Evolutionary conservation across 2,113 vertebrate species (phyloP).

Genomic region (Lampris incognitus): DNA sequence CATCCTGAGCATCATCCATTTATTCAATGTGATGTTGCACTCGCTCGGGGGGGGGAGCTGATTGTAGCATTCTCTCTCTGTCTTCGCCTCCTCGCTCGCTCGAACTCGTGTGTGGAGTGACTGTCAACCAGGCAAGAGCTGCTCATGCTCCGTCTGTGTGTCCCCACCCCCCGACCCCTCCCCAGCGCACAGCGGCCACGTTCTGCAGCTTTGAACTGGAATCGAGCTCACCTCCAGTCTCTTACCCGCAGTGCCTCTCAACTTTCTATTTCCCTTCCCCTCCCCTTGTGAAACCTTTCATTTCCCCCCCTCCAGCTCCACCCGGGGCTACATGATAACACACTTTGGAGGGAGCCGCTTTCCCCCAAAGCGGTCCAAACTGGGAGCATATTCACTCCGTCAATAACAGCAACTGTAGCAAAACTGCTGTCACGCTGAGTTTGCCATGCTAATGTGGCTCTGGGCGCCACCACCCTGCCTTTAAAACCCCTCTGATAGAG

Average conservation of each 20-base stretch:
- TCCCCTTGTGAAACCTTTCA: slow-evolving; percentile 38
- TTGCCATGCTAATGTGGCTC: slow-evolving; percentile 75
- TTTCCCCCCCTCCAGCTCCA: slow-evolving; percentile 58
- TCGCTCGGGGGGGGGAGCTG: slow-evolving; percentile 58
- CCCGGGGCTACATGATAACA: slow-evolving; percentile 71
- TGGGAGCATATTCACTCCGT: slow-evolving; percentile 73
- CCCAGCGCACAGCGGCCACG: slow-evolving; percentile 56
- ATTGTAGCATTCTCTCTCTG: slow-evolving; percentile 71
- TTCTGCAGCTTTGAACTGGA: slow-evolving; percentile 70
- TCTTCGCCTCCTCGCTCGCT: slow-evolving; percentile 64
- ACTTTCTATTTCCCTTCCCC: slow-evolving; percentile 36
- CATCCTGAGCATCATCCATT: slow-evolving; percentile 35
- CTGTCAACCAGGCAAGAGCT: slow-evolving; percentile 62
- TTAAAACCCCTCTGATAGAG: slow-evolving; percentile 49
- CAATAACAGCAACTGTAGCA: slow-evolving; percentile 69
- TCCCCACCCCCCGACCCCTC: slow-evolving; percentile 48
- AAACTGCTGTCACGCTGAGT: slow-evolving; percentile 74
- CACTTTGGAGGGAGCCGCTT: slow-evolving; percentile 71
- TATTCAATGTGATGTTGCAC: slow-evolving; percentile 60
- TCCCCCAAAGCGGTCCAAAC: slow-evolving; percentile 66
- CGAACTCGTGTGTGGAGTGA: slow-evolving; percentile 64
- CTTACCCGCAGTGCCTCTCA: slow-evolving; percentile 36
- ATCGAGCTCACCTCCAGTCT: slow-evolving; percentile 64
- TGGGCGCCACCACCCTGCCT: slow-evolving; percentile 46
- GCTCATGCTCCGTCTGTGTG: slow-evolving; percentile 39